phyloP scores from a whole-genome alignment of 2,888 invertebrate species.

The Calliopum simillimum region DNA sequence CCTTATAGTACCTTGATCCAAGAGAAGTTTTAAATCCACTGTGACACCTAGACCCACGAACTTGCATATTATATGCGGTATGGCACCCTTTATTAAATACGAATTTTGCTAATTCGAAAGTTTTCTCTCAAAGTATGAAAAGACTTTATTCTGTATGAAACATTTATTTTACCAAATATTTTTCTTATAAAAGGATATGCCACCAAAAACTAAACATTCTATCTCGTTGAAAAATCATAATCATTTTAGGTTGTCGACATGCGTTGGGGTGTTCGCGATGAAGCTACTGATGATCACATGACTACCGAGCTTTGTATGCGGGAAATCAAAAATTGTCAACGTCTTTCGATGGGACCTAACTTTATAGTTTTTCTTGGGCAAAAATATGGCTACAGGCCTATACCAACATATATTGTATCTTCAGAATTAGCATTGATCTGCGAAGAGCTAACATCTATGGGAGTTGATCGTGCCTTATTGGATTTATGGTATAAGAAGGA shows the following conservation, averaged over 20 bases:
- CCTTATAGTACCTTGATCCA: too few species aligned
- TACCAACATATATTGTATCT: conserved; percentile 94
- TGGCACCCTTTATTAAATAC: too few species aligned
- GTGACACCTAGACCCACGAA: too few species aligned
- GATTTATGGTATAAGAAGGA: conserved; percentile 98
- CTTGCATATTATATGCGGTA: too few species aligned
- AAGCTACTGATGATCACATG: conserved; percentile 99
- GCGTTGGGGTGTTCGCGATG: conserved; percentile 98
- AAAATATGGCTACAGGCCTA: conserved; percentile 98
- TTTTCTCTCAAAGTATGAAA: too few species aligned
- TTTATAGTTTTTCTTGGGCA: conserved; percentile 98
- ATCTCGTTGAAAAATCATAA: background rate
- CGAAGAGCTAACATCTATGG: conserved; percentile 85
- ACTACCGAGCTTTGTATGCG: conserved; percentile 98
- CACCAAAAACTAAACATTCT: too few species aligned
- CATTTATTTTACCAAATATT: too few species aligned
- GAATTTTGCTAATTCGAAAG: too few species aligned
- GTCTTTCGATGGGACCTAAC: conserved; percentile 97
- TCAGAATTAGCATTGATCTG: conserved; percentile 89
- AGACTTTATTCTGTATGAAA: too few species aligned
- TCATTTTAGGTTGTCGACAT: conserved; percentile 90
- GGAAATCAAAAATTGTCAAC: conserved; percentile 97
- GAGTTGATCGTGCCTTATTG: conserved; percentile 83
- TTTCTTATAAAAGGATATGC: too few species aligned
- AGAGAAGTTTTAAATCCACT: too few species aligned